Base-by-base conservation (phyloP, 2,888 invertebrate genomes). In the Mimas tiliae region DNA sequence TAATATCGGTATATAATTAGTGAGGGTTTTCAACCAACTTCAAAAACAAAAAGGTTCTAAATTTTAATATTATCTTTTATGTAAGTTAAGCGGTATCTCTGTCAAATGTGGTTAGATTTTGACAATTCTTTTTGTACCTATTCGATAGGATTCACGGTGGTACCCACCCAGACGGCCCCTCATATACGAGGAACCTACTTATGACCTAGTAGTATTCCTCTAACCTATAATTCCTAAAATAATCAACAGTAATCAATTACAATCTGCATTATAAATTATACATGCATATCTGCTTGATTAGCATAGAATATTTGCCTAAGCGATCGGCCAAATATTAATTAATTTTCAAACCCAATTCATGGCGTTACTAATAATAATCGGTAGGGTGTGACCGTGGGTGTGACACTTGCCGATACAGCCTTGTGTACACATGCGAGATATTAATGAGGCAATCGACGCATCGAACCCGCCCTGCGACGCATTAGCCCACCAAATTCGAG, bases 361-460 rank as follows among this genome's bases (percentile, higher is more conserved):
- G 70, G 67, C 73, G 75, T 78, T 76, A 78, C 73, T 79, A 81
- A 82, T 83, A 83, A 84, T 81, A 79, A 80, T 76, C 73, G 76
- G 70, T 70, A 67, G 70, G 73, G 79, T 45, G 45, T 45, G 45
- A 45, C 45, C 45, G 12, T 14, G 45, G 42, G 11, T 33, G 65
- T 65, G 65, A 64, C 34, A 34, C 65, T 8, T 45, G 55, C 65
- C 55, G 65, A 58, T 58, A 58, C 12, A 21, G 52, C 14, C 14
- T 48, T 21, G 33, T 75, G 77, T 78, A 81, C 78, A 86, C 80
- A 84, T 82, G 81, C 77, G 79, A 86, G 87, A 86, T 87, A 89
- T 88, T 89, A 88, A 90, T 88, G 88, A 88, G 87, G 82, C 85
- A 85, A 87, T 87, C 80, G 72, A 70, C 77, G 74, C 76, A 72